phyloP scores from a whole-genome alignment of 2,797 vertebrate genomes.

The Picus viridis region DNA sequence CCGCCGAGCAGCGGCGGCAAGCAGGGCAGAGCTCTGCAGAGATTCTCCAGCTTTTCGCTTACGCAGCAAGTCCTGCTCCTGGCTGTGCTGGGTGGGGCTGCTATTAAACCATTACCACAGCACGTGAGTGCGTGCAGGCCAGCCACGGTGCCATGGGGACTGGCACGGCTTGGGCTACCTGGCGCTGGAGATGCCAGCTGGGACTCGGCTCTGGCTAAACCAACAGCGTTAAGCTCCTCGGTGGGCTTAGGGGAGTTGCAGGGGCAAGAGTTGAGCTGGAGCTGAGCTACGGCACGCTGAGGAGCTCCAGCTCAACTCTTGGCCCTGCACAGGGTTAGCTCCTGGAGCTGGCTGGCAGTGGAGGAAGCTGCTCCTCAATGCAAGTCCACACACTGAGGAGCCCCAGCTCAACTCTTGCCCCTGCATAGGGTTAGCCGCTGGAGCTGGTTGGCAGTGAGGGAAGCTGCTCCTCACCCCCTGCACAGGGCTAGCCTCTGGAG shows the following conservation, averaged over 20 bases:
- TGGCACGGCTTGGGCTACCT: fast-evolving
- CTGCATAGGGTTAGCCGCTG: too few relatives aligned
- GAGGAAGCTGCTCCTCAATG: background rate
- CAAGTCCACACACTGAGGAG: too few relatives aligned
- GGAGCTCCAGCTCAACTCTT: too few relatives aligned
- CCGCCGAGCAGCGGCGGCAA: too few relatives aligned
- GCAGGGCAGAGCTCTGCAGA: background rate
- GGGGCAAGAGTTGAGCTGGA: background rate
- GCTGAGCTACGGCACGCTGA: too few relatives aligned
- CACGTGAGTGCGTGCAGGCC: background rate
- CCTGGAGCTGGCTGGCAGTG: background rate
- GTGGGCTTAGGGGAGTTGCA: background rate
- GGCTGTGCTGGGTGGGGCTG: constrained; percentile 61
- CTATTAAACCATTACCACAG: constrained; percentile 22
- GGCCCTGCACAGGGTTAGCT: background rate
- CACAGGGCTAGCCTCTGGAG: too few relatives aligned
- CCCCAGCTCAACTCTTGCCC: too few relatives aligned
- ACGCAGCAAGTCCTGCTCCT: constrained; percentile 68
- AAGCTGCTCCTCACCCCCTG: too few relatives aligned
- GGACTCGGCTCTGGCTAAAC: background rate
- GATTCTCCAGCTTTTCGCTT: constrained; percentile 66
- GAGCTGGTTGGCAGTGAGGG: too few relatives aligned
- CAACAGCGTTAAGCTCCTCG: fast-evolving
- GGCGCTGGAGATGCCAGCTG: background rate
- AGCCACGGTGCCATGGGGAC: background rate